These are phyloP conservation scores for Turdus rufiventris DNA, from an alignment of 2,113 vertebrate species.

Conservation along the genomic window DNA sequence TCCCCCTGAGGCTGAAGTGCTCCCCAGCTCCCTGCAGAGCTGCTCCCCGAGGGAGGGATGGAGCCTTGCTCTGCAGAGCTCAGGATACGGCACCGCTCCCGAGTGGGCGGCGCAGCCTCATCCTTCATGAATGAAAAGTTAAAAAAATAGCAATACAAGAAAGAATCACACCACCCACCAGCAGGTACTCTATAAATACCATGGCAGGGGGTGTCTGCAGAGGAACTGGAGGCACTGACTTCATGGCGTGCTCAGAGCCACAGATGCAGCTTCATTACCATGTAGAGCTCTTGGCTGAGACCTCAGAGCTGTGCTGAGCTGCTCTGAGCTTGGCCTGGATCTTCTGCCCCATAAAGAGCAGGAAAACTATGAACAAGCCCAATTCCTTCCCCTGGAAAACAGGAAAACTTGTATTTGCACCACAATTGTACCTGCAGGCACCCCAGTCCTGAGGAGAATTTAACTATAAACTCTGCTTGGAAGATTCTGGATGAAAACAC, in stretches of 20 bases:
- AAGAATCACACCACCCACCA: slow-evolving; percentile 59
- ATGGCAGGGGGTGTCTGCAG: slow-evolving; percentile 60
- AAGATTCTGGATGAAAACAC: neutral
- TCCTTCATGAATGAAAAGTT: slow-evolving; percentile 59
- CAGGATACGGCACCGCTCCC: neutral
- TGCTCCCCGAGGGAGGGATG: neutral
- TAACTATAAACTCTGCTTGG: neutral
- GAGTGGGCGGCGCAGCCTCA: slow-evolving; percentile 18
- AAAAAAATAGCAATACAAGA: neutral
- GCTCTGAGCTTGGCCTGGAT: neutral
- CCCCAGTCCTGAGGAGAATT: neutral
- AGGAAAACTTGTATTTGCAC: neutral
- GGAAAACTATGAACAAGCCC: neutral
- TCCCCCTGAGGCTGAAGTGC: neutral
- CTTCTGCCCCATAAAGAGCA: neutral
- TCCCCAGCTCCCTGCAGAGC: neutral
- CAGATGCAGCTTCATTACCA: slow-evolving; percentile 6
- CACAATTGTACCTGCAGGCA: neutral
- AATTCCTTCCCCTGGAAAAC: neutral
- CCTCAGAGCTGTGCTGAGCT: neutral
- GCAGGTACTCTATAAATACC: slow-evolving; percentile 61
- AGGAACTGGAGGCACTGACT: slow-evolving; percentile 46
- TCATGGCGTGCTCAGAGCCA: neutral
- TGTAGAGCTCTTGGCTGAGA: neutral
- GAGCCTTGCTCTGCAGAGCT: neutral